Base-by-base conservation (phyloP, 1,140 invertebrate genomes). In the Neodiprion virginianus region DNA sequence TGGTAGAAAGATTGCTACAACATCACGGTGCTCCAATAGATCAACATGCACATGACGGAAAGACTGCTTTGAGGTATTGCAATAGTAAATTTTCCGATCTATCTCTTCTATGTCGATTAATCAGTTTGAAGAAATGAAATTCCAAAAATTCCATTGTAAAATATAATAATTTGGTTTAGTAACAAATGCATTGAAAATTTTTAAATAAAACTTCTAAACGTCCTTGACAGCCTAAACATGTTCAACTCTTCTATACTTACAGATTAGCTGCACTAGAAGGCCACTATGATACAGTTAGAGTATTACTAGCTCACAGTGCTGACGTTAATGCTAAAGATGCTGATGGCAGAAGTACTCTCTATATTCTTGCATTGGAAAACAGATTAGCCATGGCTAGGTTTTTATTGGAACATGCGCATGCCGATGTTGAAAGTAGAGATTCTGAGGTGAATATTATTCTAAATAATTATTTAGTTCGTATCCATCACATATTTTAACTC, bases 321-420 rank as follows among this genome's bases (percentile, higher is more conserved):
- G 95, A 97, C 86, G 92, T 96, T 0, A 95, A 98, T 84, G 94
- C 95, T 17, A 93, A 95, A 84, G 97, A 98, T 89, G 96, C 96
- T 0, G 97, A 98, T 88, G 95, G 96, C 1, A 91, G 97, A 68
- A 96, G 95, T 80, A 97, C 96, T 0, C 88, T 98, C 8, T 98
- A 98, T 86, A 95, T 98, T 65, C 89, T 98, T 23, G 95, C 96
- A 8, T 89, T 98, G 76, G 97, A 98, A 89, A 97, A 97, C 87
- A 92, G 96, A 80, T 86, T 96, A 67, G 92, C 94, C 17, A 97
- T 95, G 93, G 95, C 94, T 67, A 93, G 94, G 76, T 95, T 94
- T 85, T 89, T 98, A 67, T 87, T 98, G 72, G 92, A 94, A 78
- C 90, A 93, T 76, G 94, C 94, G 66, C 92, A 92, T 71, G 95